Evolutionary conservation across 2,113 vertebrate genomes (phyloP).

Genomic region (Calidris pygmaea): DNA sequence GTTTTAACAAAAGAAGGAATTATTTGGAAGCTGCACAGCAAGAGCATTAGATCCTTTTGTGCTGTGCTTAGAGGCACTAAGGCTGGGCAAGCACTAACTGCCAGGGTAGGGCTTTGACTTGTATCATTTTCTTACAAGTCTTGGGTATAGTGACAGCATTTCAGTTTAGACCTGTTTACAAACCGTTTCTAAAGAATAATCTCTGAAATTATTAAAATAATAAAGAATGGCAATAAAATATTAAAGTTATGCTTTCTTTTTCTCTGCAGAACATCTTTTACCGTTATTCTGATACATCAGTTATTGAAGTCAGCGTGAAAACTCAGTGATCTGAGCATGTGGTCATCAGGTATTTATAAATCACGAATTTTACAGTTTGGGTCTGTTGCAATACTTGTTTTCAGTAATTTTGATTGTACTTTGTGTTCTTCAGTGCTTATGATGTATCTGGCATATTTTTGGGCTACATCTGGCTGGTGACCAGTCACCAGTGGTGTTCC

Average conservation of each 20-base stretch:
- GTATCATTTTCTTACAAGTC: not conserved
- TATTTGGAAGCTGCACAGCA: not conserved
- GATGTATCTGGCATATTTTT: not conserved
- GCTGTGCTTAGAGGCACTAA: not conserved
- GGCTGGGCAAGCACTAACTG: not conserved
- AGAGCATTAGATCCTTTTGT: not conserved
- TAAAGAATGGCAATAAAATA: not conserved
- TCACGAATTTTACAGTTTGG: not conserved
- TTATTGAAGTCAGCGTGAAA: not conserved
- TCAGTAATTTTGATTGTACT: not conserved
- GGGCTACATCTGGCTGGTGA: not conserved
- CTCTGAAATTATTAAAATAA: not conserved
- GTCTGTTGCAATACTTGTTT: not conserved
- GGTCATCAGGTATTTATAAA: not conserved
- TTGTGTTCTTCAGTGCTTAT: not conserved
- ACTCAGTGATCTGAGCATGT: not conserved
- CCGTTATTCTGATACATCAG: not conserved
- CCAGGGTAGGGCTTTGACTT: not conserved
- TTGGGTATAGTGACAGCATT: not conserved
- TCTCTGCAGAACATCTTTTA: not conserved
- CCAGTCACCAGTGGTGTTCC: not conserved
- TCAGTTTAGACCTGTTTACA: not conserved
- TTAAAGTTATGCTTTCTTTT: not conserved
- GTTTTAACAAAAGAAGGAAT: not conserved
- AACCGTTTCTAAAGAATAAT: not conserved